Base-by-base conservation (phyloP, 2,113 vertebrate species). In the Gasterosteus nipponicus region DNA sequence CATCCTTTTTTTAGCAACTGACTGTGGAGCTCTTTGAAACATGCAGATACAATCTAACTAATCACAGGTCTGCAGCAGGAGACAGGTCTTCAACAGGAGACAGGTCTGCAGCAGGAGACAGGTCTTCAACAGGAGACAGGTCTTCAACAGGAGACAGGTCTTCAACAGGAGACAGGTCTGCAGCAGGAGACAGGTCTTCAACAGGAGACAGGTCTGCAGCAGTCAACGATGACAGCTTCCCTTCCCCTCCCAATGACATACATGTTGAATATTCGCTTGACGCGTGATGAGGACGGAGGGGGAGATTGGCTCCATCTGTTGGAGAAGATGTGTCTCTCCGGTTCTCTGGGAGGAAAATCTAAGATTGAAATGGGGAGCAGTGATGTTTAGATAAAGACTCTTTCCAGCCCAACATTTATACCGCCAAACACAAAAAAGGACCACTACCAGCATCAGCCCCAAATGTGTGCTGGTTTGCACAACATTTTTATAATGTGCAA, bases 271-370 rank as follows among this genome's bases (percentile, higher is more conserved):
- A 68, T 62, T 63, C 80, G 61, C 67, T 39, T 58, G 69, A 75
- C 75, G 82, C 59, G 18, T 58, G 44, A 19, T 68, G 59, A 57
- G 33, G n/a, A 39, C 35, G 54, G 38, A 35, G 47, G 65, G 54
- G 16, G 33, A 38, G 46, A 75, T 46, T 53, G 78, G 80, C 87
- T 1, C 87, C 88, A 79, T 73, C 88, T 91, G 80, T 5, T 59
- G 90, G 85, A 77, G 38, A 10, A 7, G 47, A 2, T 0, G 1
- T 1, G 46, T 16, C 31, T 10, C 26, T n/a, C 10, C 64, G 58
- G 26, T 0, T 15, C 12, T 38, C 15, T 9, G 19, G 2, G 2
- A 19, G 1, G 3, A 15, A 69, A 42, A 66, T 5, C 5, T 33
- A 9, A 31, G 10, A 14, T 41, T 15, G 11, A n/a, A 42, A 46